Evolutionary conservation across 2,888 invertebrate species (phyloP).

Genomic region (Cataglyphis albicans): DNA sequence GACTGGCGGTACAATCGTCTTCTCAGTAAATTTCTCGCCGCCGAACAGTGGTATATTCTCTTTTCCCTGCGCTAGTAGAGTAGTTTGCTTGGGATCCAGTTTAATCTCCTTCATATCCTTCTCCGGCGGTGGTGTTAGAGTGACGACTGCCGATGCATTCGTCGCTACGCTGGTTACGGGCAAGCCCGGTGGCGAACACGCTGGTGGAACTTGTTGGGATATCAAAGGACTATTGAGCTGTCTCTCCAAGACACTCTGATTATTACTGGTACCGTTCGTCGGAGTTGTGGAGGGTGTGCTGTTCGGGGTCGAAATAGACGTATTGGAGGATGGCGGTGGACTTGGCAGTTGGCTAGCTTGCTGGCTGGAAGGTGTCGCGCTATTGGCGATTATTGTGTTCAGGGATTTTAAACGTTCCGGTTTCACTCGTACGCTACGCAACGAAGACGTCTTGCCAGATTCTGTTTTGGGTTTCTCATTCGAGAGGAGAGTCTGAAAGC

Average conservation of each 20-base stretch:
- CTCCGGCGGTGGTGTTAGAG: slow-evolving; percentile 85
- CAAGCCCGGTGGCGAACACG: slow-evolving; percentile 78
- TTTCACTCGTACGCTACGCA: slow-evolving; percentile 90
- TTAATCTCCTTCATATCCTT: slow-evolving; percentile 85
- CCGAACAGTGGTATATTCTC: slow-evolving; percentile 87
- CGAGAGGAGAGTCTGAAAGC: slow-evolving; percentile 82
- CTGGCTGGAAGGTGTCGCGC: slow-evolving; percentile 73
- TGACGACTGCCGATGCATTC: slow-evolving; percentile 85
- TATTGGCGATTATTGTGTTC: slow-evolving; percentile 83
- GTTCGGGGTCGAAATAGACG: slow-evolving; percentile 81
- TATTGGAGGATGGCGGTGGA: slow-evolving; percentile 82
- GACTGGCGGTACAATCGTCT: slow-evolving; percentile 86
- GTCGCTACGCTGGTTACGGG: slow-evolving; percentile 80
- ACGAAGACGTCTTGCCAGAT: slow-evolving; percentile 86
- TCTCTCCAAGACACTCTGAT: slow-evolving; percentile 82
- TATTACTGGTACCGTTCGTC: slow-evolving; percentile 72
- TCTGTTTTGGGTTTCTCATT: slow-evolving; percentile 84
- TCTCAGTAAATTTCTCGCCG: slow-evolving; percentile 83
- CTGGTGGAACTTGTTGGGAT: slow-evolving; percentile 77
- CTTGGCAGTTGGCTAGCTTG: slow-evolving; percentile 81
- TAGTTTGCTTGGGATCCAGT: slow-evolving; percentile 82
- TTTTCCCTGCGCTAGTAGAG: slow-evolving; percentile 87
- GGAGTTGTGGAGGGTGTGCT: slow-evolving; percentile 83
- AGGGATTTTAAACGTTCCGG: slow-evolving; percentile 87
- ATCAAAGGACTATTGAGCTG: slow-evolving; percentile 81